These are phyloP conservation scores for Papilio xuthus DNA, from an alignment of 1,140 invertebrate species.

Conservation along the genomic window DNA sequence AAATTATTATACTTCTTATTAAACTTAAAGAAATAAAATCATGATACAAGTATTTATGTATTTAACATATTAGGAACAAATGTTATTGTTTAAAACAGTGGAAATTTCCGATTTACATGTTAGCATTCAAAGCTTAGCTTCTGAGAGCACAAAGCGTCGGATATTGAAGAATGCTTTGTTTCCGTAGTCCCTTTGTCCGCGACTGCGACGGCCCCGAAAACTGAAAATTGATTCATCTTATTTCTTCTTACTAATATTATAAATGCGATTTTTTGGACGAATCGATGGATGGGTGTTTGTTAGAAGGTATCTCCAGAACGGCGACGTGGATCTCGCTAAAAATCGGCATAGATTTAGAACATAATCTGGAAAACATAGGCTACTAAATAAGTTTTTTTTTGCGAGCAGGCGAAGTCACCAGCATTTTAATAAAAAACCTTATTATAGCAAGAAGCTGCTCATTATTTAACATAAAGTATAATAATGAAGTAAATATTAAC, in stretches of 20 bases:
- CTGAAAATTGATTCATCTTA: constrained; percentile 13
- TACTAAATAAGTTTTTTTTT: no score
- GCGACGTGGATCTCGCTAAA: no score
- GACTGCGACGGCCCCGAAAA: neutral
- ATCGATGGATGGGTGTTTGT: no score
- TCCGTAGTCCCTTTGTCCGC: neutral
- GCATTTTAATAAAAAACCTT: neutral
- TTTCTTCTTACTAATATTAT: no score
- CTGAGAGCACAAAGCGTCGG: neutral
- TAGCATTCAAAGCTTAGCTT: constrained; percentile 2
- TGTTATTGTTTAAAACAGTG: neutral
- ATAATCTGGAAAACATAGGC: no score
- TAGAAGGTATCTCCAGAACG: no score
- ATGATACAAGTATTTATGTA: neutral
- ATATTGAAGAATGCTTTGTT: constrained; percentile 10
- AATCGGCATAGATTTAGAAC: no score
- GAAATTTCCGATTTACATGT: neutral
- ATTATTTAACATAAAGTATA: constrained; percentile 12
- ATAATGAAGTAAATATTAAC: constrained; percentile 14
- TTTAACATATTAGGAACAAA: neutral
- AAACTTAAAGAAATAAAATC: neutral
- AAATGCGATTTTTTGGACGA: no score
- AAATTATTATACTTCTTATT: no score
- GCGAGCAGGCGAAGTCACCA: no score
- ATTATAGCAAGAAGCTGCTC: neutral